Percentiles rank a stretch among this genome's conserved stretches.
Evolutionary conservation across 1,140 invertebrate species (phyloP).

Genomic region (Diprion similis): DNA sequence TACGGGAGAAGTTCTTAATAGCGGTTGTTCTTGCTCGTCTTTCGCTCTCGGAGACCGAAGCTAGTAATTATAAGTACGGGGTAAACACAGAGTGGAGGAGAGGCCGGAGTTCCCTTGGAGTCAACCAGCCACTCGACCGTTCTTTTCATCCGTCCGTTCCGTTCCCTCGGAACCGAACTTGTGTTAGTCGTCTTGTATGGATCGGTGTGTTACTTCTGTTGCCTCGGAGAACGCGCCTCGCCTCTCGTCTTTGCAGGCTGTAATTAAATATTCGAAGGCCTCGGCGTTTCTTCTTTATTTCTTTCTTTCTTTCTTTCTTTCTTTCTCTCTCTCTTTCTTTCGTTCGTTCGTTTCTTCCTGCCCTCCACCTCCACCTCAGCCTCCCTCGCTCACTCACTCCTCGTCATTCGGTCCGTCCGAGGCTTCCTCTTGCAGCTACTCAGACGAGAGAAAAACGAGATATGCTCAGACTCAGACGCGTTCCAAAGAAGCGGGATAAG

Average conservation of each 20-base stretch:
- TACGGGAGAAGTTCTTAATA: conserved; percentile 38
- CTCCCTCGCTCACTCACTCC: conserved; percentile 10
- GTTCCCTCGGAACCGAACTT: neutral
- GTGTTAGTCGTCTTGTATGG: too few species aligned
- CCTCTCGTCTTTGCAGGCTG: conserved; percentile 33
- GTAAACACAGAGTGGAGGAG: conserved; percentile 55
- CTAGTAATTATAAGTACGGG: conserved; percentile 57
- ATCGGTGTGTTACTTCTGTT: too few species aligned
- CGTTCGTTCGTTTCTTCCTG: neutral
- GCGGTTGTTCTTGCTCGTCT: conserved; percentile 16
- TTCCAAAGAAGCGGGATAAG: neutral
- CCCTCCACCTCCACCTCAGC: conserved; percentile 20
- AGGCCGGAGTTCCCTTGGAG: neutral
- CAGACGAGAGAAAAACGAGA: conserved; percentile 20
- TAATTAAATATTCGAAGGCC: conserved; percentile 51
- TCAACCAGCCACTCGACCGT: neutral
- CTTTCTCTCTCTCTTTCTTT: neutral
- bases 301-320: conserved; percentile 6
- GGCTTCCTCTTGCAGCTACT: neutral
- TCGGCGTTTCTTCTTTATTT: neutral
- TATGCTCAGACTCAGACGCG: conserved; percentile 4
- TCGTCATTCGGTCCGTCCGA: conserved; percentile 11
- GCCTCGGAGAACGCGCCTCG: neutral
- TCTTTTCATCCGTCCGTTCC: neutral
- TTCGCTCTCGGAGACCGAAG: conserved; percentile 38